phyloP scores from a whole-genome alignment of 2,888 invertebrate genomes.

The Thecophora atra region DNA sequence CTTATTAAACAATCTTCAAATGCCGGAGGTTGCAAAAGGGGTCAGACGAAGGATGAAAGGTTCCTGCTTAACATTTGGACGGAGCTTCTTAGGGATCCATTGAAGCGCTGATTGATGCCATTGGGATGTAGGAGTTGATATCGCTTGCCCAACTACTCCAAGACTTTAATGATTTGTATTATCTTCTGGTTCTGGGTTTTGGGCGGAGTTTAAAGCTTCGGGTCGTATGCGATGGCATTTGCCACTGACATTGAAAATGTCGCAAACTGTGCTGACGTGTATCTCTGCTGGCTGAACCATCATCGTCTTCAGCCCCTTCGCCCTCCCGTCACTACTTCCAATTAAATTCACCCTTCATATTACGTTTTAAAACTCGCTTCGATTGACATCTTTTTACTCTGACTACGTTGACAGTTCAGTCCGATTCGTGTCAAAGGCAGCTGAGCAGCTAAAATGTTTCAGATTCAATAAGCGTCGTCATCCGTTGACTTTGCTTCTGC shows the following conservation, averaged over 20 bases:
- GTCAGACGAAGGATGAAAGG: not conserved
- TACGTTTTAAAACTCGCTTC: not conserved
- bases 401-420: conserved; percentile 32
- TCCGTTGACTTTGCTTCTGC: not conserved
- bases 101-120: not conserved
- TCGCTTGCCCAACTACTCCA: no score
- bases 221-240: not conserved
- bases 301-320: not conserved
- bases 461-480: conserved; percentile 33
- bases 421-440: conserved; percentile 39
- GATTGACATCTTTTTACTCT: not conserved
- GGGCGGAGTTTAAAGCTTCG: not conserved
- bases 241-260: conserved; percentile 27
- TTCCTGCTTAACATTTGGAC: not conserved
- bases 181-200: not conserved
- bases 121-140: not conserved
- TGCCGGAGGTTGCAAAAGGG: no score
- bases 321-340: not conserved
- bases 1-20: no score
- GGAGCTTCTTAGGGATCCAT: not conserved
- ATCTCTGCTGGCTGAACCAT: not conserved
- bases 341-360: not conserved
- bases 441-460: conserved; percentile 30
- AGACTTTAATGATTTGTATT: not conserved
- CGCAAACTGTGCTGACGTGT: not conserved